Evolutionary conservation across 2,113 vertebrate species (phyloP).

Genomic region (Toxostoma redivivum): DNA sequence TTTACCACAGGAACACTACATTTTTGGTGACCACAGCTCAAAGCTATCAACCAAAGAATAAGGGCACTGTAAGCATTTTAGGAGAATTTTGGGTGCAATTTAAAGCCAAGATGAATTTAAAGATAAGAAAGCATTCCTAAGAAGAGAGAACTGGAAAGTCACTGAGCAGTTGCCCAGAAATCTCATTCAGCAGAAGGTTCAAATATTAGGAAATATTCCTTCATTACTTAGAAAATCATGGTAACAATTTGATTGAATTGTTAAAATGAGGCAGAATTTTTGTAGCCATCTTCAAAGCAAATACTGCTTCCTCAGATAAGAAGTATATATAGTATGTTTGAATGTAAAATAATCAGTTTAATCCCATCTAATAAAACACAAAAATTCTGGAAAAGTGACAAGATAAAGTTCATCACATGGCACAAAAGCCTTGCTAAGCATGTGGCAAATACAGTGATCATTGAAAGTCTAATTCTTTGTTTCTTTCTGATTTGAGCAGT

Average conservation of each 20-base stretch:
- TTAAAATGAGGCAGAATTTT: not conserved
- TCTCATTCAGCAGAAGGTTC: not conserved
- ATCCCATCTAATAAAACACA: not conserved
- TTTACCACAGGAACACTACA: not conserved
- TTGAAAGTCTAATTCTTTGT: not conserved
- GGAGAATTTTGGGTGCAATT: not conserved
- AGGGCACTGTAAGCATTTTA: not conserved
- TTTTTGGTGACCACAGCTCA: not conserved
- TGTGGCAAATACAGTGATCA: not conserved
- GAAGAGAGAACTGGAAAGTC: not conserved
- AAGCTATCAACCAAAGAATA: slow-evolving; percentile 2
- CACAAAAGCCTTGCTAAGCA: not conserved
- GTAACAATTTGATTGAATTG: not conserved
- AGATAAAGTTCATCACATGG: not conserved
- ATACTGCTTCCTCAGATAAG: not conserved
- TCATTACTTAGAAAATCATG: not conserved
- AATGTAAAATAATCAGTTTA: not conserved
- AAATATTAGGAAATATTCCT: not conserved
- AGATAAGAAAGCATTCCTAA: not conserved
- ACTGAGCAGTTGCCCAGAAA: not conserved
- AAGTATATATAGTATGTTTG: not conserved
- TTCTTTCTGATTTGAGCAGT: not conserved
- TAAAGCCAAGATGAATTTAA: not conserved
- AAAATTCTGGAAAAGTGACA: not conserved
- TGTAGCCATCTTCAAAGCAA: not conserved